These are phyloP conservation scores for Nephila pilipes DNA, from an alignment of 1,140 invertebrate genomes.

Conservation along the genomic window DNA sequence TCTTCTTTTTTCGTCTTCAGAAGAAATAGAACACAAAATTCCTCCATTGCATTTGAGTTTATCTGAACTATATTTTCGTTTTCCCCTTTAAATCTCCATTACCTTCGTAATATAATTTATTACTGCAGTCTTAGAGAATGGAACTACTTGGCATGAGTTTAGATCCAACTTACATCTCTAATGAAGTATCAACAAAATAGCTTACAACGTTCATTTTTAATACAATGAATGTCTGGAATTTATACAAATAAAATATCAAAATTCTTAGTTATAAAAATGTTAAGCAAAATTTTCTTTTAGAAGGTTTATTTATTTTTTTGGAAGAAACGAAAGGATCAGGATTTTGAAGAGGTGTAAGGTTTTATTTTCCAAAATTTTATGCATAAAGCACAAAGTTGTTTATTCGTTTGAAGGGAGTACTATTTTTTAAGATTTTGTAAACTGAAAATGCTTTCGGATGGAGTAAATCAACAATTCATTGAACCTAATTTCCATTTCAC, in stretches of 20 bases:
- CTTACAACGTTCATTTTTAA: not conserved
- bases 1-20: not conserved
- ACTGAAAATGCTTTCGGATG: too few species aligned
- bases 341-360: not conserved
- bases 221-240: not conserved
- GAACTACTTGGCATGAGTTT: not conserved
- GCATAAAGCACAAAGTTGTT: not conserved
- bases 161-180: not conserved
- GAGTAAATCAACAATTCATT: too few species aligned
- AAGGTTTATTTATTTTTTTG: too few species aligned
- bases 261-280: too few species aligned
- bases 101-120: not conserved
- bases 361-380: not conserved
- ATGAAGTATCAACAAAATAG: slow-evolving; percentile 26
- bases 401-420: not conserved
- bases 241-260: not conserved
- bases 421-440: too few species aligned
- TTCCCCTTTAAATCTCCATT: not conserved
- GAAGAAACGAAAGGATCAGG: too few species aligned
- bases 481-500: too few species aligned
- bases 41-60: not conserved
- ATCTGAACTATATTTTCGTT: not conserved
- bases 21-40: slow-evolving; percentile 4
- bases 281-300: too few species aligned
- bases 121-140: not conserved